phyloP scores from a whole-genome alignment of 2,797 vertebrate species.

The Masticophis lateralis region DNA sequence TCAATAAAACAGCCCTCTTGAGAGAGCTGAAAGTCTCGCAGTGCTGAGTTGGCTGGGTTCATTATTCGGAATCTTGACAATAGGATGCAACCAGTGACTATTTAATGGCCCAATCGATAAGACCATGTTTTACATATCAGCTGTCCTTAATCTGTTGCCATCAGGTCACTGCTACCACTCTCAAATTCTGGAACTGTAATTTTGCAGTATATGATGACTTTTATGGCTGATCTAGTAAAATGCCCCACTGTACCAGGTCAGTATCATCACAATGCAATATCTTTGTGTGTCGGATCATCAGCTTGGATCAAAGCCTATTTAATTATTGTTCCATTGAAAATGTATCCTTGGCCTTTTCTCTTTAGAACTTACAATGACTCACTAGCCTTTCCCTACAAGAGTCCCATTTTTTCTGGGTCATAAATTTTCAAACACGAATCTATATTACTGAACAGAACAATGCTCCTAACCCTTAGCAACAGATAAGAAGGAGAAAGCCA shows the following conservation, averaged over 20 bases:
- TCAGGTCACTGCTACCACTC: neutral
- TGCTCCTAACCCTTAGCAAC: conserved; percentile 21
- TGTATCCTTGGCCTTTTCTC: conserved; percentile 23
- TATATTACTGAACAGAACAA: conserved; percentile 36
- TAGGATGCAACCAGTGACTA: neutral
- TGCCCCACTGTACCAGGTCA: neutral
- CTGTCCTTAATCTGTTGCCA: neutral
- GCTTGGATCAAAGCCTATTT: conserved; percentile 13
- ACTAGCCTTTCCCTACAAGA: conserved; percentile 28
- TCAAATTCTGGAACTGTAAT: neutral
- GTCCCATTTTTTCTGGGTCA: conserved; percentile 44
- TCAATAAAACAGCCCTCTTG: neutral
- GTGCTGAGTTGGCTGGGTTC: neutral
- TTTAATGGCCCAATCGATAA: neutral
- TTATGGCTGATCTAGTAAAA: conserved; percentile 16
- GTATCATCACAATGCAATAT: neutral
- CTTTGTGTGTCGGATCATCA: neutral
- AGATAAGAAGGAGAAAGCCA: neutral
- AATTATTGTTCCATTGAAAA: conserved; percentile 29
- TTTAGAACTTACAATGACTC: conserved; percentile 34
- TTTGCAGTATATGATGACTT: neutral
- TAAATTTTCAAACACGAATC: conserved; percentile 27
- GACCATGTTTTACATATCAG: neutral
- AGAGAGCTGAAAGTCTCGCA: neutral
- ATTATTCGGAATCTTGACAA: neutral